Conservation (phyloP, 2,113 vertebrate species). For the Engystomops pustulosus region DNA sequence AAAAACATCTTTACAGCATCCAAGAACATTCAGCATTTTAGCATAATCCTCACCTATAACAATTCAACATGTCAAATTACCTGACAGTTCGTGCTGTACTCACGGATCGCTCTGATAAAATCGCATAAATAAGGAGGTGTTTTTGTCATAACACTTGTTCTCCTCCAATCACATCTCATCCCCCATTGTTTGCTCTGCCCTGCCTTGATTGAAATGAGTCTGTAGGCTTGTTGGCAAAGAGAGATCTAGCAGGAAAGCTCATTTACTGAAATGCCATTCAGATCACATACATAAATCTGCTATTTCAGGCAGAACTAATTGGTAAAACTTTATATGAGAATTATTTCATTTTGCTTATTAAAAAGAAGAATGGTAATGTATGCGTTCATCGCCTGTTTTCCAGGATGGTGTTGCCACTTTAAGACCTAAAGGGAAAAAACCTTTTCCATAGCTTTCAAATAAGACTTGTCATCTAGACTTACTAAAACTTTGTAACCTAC, state of each 20-base stretch:
- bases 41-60: conserved; percentile 41
- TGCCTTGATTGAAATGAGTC: neutral
- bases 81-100: conserved; percentile 33
- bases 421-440: no score
- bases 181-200: neutral
- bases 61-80: conserved; percentile 51
- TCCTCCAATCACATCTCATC: conserved; percentile 5
- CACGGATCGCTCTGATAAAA: conserved; percentile 26
- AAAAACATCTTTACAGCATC: conserved; percentile 13
- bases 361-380: neutral
- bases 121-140: conserved; percentile 43
- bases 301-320: neutral
- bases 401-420: neutral
- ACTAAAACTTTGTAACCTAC: no score
- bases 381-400: neutral
- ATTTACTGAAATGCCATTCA: neutral
- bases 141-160: conserved; percentile 45
- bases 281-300: neutral
- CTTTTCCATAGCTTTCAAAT: no score
- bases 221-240: neutral
- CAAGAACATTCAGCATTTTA: conserved; percentile 38
- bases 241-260: neutral
- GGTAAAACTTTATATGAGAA: neutral
- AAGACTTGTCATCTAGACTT: no score
- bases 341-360: neutral